Percentiles rank a stretch among this genome's conserved stretches.
These are phyloP conservation scores for Enhydra lutris DNA, from an alignment of 2,113 vertebrate genomes.

Conservation along the genomic window DNA sequence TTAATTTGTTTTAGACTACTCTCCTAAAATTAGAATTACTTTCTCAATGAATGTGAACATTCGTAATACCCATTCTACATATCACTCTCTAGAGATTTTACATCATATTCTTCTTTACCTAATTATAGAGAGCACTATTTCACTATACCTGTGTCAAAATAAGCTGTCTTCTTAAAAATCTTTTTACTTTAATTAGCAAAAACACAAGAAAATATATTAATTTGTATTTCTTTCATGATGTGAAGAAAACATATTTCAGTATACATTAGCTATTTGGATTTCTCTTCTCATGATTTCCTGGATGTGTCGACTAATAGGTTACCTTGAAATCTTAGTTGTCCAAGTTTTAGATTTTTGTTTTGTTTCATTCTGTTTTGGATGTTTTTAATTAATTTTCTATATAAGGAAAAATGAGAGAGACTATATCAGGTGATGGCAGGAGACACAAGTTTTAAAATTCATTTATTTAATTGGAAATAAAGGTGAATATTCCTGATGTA, in stretches of 20 bases:
- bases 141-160: background rate
- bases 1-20: background rate
- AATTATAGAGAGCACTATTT: background rate
- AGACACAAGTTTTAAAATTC: background rate
- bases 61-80: background rate
- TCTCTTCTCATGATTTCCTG: background rate
- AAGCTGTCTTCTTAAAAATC: background rate
- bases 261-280: background rate
- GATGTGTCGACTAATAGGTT: background rate
- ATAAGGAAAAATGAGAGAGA: background rate
- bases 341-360: background rate
- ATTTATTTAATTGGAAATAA: background rate
- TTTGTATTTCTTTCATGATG: background rate
- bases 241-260: background rate
- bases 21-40: background rate
- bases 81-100: background rate
- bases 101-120: background rate
- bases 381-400: background rate
- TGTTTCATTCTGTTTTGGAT: background rate
- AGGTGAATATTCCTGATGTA: background rate
- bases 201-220: background rate
- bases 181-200: background rate
- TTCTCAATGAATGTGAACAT: background rate
- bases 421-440: background rate
- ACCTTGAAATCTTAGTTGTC: background rate